These are phyloP conservation scores for Tubulanus polymorphus DNA, from an alignment of 2,888 invertebrate genomes.

Conservation along the genomic window DNA sequence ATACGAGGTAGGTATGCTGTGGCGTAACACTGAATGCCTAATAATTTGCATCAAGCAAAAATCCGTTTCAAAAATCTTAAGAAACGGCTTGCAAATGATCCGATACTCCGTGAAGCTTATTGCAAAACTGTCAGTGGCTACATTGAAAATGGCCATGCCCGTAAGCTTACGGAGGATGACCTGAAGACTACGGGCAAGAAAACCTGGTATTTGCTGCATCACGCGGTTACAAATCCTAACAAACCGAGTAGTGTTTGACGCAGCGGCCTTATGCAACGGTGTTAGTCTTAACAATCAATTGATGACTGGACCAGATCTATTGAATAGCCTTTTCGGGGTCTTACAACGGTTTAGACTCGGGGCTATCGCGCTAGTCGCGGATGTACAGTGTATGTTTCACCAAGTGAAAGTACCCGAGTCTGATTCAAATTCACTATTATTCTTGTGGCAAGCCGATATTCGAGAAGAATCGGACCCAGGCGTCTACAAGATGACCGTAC, in stretches of 20 bases:
- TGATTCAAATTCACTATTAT: background rate
- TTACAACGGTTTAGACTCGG: slow-evolving; percentile 1
- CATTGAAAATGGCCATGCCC: background rate
- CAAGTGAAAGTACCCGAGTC: background rate
- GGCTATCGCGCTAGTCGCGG: background rate
- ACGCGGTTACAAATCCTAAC: slow-evolving; percentile 9
- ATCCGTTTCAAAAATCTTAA: background rate
- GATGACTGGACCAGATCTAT: slow-evolving; percentile 4
- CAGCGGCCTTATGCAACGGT: background rate
- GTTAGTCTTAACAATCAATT: background rate
- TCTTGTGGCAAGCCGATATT: background rate
- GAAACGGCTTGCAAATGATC: background rate
- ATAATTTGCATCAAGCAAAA: background rate
- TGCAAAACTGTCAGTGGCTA: background rate
- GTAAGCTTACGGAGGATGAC: background rate
- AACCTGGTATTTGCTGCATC: slow-evolving; percentile 11
- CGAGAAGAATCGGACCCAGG: background rate
- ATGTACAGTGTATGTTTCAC: slow-evolving; percentile 3
- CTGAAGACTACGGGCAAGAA: background rate
- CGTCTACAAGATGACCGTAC: background rate
- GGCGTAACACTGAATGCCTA: background rate
- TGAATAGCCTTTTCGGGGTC: slow-evolving; percentile 4
- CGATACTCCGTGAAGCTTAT: background rate
- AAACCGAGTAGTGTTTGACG: slow-evolving; percentile 14
- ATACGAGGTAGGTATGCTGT: background rate